Conservation (phyloP, 2,888 invertebrate species). For the Eupithecia dodoneata region DNA sequence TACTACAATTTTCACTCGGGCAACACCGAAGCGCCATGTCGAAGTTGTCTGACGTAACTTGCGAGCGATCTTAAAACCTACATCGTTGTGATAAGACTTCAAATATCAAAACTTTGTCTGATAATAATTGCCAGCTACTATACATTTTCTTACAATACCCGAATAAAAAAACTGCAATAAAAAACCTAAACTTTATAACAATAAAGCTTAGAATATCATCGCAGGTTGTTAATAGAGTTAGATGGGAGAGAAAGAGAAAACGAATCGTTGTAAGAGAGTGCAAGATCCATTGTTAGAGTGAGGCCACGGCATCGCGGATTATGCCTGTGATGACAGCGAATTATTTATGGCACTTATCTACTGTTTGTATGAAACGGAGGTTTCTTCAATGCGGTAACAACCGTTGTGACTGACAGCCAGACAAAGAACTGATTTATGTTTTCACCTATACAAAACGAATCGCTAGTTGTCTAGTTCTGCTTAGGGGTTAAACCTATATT, state of each 20-base stretch:
- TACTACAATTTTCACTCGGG: slow-evolving; percentile 10
- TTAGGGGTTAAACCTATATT: not conserved
- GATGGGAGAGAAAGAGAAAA: slow-evolving; percentile 22
- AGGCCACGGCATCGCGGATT: slow-evolving; percentile 16
- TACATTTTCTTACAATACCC: not conserved
- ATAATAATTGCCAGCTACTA: not conserved
- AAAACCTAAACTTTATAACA: not conserved
- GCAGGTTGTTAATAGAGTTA: not conserved
- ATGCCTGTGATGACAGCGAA: slow-evolving; percentile 26
- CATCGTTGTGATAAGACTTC: not conserved
- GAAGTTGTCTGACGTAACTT: not conserved
- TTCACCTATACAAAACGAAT: not conserved
- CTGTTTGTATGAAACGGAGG: slow-evolving; percentile 6
- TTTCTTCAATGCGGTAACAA: not conserved
- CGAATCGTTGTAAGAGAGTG: slow-evolving; percentile 11
- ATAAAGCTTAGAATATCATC: not conserved
- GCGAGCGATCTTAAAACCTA: slow-evolving; percentile 4
- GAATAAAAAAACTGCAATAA: not conserved
- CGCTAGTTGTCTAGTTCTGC: not conserved
- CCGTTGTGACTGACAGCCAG: slow-evolving; percentile 5
- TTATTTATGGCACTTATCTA: slow-evolving; percentile 7
- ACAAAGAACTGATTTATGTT: slow-evolving; percentile 2
- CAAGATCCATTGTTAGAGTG: slow-evolving; percentile 34
- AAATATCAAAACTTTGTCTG: not conserved
- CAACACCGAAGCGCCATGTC: slow-evolving; percentile 2